A percentile compares a stretch with the other conserved stretches of the same genome.
phyloP scores from a whole-genome alignment of 1,140 invertebrate species.

The Scaptodrosophila lebanonensis region DNA sequence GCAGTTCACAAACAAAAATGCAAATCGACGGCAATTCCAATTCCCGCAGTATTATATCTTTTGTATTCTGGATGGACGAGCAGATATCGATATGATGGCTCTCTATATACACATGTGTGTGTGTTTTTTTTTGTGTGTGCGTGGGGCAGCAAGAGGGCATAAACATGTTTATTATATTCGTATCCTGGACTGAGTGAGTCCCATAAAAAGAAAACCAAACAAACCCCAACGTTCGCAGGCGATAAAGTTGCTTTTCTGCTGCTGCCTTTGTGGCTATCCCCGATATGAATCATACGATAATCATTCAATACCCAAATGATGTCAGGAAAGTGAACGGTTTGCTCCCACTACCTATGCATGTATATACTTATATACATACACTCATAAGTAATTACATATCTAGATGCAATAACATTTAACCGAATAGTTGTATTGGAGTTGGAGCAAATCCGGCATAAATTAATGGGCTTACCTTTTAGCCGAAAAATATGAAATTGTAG shows the following conservation, averaged over 20 bases:
- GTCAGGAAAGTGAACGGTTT: no score
- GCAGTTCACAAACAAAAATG: no score
- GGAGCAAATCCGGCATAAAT: no score
- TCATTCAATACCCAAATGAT: no score
- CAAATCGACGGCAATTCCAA: no score
- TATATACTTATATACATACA: no score
- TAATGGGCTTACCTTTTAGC: no score
- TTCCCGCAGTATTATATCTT: slow-evolving; percentile 9
- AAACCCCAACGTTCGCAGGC: slow-evolving; percentile 16
- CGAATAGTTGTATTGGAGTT: no score
- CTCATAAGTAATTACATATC: no score
- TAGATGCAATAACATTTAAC: no score
- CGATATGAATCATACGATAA: slow-evolving; percentile 10
- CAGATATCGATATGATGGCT: not conserved
- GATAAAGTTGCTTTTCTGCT: slow-evolving; percentile 17
- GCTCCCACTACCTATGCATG: no score
- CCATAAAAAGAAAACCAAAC: slow-evolving; percentile 16
- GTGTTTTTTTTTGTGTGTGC: not conserved
- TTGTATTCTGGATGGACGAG: not conserved
- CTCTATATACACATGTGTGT: not conserved
- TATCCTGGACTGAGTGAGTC: slow-evolving; percentile 16
- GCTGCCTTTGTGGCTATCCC: slow-evolving; percentile 11
- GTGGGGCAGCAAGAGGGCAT: not conserved
- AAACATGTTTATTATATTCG: slow-evolving; percentile 18
- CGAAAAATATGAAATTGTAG: no score